phyloP scores from a whole-genome alignment of 2,113 vertebrate species.

The Ibidorhyncha struthersii region DNA sequence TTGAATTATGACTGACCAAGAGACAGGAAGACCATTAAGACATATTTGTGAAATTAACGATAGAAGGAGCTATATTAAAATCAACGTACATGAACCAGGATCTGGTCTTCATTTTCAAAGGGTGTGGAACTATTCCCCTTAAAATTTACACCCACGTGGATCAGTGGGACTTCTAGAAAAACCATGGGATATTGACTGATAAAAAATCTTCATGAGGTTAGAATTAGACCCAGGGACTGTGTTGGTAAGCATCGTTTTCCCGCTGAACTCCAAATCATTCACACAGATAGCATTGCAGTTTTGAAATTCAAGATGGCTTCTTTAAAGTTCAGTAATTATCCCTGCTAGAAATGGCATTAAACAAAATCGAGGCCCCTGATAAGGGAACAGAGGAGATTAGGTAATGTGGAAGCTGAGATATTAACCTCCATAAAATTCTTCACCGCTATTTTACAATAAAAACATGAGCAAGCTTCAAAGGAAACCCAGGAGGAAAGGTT shows the following conservation, averaged over 20 bases:
- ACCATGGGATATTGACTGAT: neutral
- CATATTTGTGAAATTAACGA: neutral
- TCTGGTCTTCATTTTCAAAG: neutral
- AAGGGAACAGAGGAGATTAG: constrained; percentile 72
- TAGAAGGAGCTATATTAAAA: neutral
- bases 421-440: constrained; percentile 81
- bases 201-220: neutral
- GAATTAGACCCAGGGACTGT: neutral
- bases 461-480: constrained; percentile 83
- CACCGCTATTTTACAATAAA: constrained; percentile 78
- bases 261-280: neutral
- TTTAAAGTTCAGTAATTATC: constrained; percentile 49
- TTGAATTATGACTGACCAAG: neutral
- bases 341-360: constrained; percentile 39
- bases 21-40: neutral
- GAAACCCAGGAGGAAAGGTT: constrained; percentile 83
- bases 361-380: constrained; percentile 40
- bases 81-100: neutral
- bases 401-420: constrained; percentile 78
- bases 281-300: neutral
- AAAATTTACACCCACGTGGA: neutral
- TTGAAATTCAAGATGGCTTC: constrained; percentile 69
- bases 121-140: neutral
- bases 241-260: neutral
- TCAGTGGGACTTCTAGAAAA: neutral